Conservation (phyloP, 2,797 vertebrate species). For the Nannoperca australis region DNA sequence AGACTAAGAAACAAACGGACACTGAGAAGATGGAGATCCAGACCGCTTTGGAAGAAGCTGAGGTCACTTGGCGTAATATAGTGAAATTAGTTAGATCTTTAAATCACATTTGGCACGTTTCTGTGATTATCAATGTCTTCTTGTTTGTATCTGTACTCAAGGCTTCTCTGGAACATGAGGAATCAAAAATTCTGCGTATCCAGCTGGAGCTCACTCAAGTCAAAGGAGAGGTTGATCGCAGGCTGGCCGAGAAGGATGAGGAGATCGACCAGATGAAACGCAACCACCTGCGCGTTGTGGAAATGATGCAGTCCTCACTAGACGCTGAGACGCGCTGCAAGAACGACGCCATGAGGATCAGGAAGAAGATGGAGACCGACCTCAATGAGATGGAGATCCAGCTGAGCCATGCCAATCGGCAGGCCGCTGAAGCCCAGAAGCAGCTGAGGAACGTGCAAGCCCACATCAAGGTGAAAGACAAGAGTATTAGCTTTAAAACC, state of each 20-base stretch:
- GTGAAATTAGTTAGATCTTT: not conserved
- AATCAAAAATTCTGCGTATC: slow-evolving; percentile 87
- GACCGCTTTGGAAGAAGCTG: slow-evolving; percentile 88
- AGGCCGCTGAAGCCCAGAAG: slow-evolving; percentile 87
- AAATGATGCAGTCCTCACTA: slow-evolving; percentile 85
- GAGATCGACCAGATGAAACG: slow-evolving; percentile 89
- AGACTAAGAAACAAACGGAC: slow-evolving; percentile 86
- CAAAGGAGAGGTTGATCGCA: slow-evolving; percentile 88
- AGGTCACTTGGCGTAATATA: slow-evolving; percentile 70
- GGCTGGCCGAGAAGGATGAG: slow-evolving; percentile 88
- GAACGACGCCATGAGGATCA: slow-evolving; percentile 88
- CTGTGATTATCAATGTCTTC: not conserved
- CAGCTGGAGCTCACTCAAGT: slow-evolving; percentile 89
- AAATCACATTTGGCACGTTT: not conserved
- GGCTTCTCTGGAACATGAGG: slow-evolving; percentile 89
- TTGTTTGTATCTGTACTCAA: slow-evolving; percentile 40
- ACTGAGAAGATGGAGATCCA: slow-evolving; percentile 86
- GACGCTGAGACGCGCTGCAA: slow-evolving; percentile 87
- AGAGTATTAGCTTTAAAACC: not conserved
- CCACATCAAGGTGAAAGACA: slow-evolving; percentile 86
- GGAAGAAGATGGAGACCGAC: slow-evolving; percentile 90
- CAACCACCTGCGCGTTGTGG: slow-evolving; percentile 83
- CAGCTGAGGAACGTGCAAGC: slow-evolving; percentile 86
- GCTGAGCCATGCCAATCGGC: slow-evolving; percentile 86
- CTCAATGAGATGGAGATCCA: slow-evolving; percentile 90